phyloP scores from a whole-genome alignment of 2,113 vertebrate species.

The Montifringilla adamsi region DNA sequence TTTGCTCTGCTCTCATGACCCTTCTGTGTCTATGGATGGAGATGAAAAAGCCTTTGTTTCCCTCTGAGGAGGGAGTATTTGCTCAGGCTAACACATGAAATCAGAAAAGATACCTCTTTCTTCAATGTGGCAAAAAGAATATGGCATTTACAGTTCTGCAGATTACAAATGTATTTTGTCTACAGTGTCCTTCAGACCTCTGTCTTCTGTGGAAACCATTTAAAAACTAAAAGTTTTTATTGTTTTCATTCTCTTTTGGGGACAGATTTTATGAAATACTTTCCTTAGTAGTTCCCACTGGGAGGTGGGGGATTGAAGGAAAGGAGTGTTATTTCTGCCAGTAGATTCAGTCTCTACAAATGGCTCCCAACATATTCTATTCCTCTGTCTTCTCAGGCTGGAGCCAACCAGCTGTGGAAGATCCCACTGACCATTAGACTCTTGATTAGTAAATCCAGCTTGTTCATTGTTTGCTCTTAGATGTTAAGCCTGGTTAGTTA shows the following conservation, averaged over 20 bases:
- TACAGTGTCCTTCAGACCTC: not conserved
- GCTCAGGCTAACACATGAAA: not conserved
- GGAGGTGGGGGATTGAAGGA: not conserved
- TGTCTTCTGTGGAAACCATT: not conserved
- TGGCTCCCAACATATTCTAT: not conserved
- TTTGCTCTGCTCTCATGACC: not conserved
- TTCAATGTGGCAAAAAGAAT: not conserved
- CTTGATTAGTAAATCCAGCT: not conserved
- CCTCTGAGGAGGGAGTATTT: not conserved
- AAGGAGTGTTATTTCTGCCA: not conserved
- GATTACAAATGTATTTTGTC: not conserved
- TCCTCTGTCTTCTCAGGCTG: not conserved
- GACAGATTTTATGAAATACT: not conserved
- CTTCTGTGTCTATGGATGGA: not conserved
- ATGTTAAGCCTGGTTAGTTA: not conserved
- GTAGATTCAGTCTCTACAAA: not conserved
- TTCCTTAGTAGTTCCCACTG: not conserved
- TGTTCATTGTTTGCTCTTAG: not conserved
- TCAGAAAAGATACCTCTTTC: not conserved
- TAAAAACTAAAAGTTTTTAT: not conserved
- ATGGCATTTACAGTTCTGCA: not conserved
- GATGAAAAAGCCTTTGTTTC: not conserved
- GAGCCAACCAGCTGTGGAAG: not conserved
- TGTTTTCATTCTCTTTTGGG: not conserved
- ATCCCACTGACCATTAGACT: not conserved